Percentiles rank a stretch among this genome's conserved stretches.
Evolutionary conservation across 2,797 vertebrate genomes (phyloP).

Genomic region (Antennarius maculatus): DNA sequence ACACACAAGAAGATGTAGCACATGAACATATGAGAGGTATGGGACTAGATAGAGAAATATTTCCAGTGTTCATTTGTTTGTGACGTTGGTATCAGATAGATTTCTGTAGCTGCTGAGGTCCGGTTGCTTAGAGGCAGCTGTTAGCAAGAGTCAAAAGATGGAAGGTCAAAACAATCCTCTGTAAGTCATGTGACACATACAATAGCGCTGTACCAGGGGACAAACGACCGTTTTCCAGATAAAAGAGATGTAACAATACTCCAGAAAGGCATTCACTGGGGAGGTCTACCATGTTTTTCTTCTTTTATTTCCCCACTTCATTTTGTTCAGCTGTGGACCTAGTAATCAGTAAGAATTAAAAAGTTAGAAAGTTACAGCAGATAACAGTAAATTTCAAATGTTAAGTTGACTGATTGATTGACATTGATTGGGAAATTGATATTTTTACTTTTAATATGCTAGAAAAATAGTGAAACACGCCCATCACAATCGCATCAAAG

Average conservation of each 20-base stretch:
- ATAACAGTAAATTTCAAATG: background rate
- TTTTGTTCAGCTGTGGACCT: background rate
- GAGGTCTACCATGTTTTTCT: no score
- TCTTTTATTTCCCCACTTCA: no score
- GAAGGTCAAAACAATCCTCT: constrained; percentile 48
- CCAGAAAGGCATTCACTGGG: no score
- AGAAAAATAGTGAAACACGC: background rate
- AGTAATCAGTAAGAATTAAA: background rate
- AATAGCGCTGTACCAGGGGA: constrained; percentile 27
- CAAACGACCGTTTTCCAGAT: background rate
- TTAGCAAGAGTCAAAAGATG: constrained; percentile 54
- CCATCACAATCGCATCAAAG: background rate
- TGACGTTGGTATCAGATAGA: constrained; percentile 7
- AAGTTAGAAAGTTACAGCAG: no score
- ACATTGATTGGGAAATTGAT: no score
- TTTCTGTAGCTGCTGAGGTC: constrained; percentile 39
- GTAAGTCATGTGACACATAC: constrained; percentile 28
- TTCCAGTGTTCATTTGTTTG: constrained; percentile 22
- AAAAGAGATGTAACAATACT: no score
- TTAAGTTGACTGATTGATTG: background rate
- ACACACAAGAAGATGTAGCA: constrained; percentile 35
- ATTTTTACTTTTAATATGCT: no score
- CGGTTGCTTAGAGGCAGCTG: constrained; percentile 42
- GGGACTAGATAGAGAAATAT: constrained; percentile 23
- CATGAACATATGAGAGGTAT: constrained; percentile 47